Evolutionary conservation across 2,113 vertebrate species (phyloP), one percentile per base, ranked within the genome.

Genomic region (Xyliphius kryptos): DNA sequence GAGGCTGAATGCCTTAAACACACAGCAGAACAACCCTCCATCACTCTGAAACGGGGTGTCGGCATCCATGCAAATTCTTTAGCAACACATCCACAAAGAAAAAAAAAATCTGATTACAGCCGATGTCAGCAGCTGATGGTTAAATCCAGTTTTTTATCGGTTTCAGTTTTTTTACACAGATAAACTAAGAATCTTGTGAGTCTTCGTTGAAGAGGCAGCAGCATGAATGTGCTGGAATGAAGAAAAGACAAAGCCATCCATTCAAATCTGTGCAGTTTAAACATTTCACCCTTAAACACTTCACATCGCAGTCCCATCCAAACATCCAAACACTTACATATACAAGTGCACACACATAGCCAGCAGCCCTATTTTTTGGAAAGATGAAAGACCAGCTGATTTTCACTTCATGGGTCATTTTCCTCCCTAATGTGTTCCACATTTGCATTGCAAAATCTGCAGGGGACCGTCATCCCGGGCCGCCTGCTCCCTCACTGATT

Each of bases 191-290:
- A 46, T 65, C 41, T 11, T 17, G 14, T 43, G 49, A 17, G 61
- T 36, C 44, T 26, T 51, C 17, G 48, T 55, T 50, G 12, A 65
- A 48, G 48, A 60, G 50, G 60, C 48, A 41, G 46, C 20, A 26
- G 49, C 8, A 37, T 36, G 47, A 44, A 67, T 54, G 60, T 63
- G 67, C 20, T 60, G 62, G 16, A 68, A 60, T 22, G 32, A 41
- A 61, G 51, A 54, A 63, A 26, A 32, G 26, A 19, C 47, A 19
- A 21, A 37, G 26, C 10, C 46, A 38, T 50, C 19, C 6, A 17
- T 1, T 9, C 22, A 26, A 17, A 21, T 15, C 9, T 11, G 12
- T 15, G 26, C 32, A 46, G 11, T 46, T 6, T 3, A 13, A 12
- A 46, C 13, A 46, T 5, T 46, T 46, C 13, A 46, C 6, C 6